Percentiles rank a stretch among this genome's conserved stretches.
phyloP scores from a whole-genome alignment of 1,140 invertebrate species.

The Anastrepha obliqua region DNA sequence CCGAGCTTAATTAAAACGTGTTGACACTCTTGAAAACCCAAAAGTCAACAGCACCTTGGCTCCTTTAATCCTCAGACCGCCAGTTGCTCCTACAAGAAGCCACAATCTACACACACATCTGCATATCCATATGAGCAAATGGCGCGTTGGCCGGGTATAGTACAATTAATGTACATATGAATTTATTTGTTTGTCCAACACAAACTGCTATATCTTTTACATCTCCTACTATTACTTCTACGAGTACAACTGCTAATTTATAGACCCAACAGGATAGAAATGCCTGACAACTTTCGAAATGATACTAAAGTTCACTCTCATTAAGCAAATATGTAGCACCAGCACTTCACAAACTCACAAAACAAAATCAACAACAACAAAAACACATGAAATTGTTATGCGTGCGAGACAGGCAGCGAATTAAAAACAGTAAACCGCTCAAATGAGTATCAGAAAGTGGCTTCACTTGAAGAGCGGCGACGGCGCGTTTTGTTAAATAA shows the following conservation, averaged over 20 bases:
- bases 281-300: neutral
- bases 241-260: neutral
- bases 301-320: slow-evolving; percentile 33
- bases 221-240: neutral
- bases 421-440: neutral
- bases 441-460: neutral
- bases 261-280: neutral
- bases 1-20: slow-evolving; percentile 47
- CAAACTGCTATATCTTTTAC: neutral
- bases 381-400: neutral
- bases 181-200: neutral
- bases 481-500: neutral
- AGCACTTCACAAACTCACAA: neutral
- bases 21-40: slow-evolving; percentile 42
- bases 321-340: neutral
- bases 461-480: neutral
- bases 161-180: neutral
- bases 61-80: neutral
- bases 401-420: neutral
- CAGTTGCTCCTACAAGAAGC: neutral
- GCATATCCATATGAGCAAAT: neutral
- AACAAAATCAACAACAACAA: neutral
- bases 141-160: neutral
- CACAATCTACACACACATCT: neutral
- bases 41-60: slow-evolving; percentile 11